Percentiles rank a stretch among this genome's conserved stretches.
phyloP scores from a whole-genome alignment of 1,140 invertebrate genomes.

The Meloidogyne chitwoodi region DNA sequence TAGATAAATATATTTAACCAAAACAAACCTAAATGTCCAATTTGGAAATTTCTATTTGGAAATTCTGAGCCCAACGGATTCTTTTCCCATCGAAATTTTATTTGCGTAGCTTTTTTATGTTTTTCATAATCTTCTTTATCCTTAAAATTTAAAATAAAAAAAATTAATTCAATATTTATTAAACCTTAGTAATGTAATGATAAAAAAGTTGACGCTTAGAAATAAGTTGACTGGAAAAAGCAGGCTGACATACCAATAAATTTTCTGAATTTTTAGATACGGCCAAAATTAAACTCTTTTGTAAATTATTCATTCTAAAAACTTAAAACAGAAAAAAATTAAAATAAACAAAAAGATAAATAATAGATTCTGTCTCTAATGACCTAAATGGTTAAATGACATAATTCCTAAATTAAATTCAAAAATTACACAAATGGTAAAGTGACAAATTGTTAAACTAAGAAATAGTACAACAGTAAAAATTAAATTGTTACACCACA shows the following conservation, averaged over 20 bases:
- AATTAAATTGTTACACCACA: too few relatives aligned
- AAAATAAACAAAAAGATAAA: background rate
- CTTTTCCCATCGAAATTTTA: background rate
- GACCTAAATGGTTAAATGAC: too few relatives aligned
- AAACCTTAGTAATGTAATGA: background rate
- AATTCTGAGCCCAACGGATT: background rate
- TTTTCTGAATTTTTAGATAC: background rate
- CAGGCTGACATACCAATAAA: background rate
- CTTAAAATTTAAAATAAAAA: background rate
- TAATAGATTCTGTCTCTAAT: too few relatives aligned
- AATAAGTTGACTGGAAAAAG: background rate
- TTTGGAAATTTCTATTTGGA: background rate
- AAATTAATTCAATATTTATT: background rate
- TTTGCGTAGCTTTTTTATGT: background rate
- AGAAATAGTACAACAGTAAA: too few relatives aligned
- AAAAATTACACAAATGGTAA: too few relatives aligned
- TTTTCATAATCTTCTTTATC: background rate
- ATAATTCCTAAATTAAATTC: too few relatives aligned
- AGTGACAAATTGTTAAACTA: too few relatives aligned
- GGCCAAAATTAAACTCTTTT: background rate
- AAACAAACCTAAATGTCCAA: slow-evolving; percentile 4
- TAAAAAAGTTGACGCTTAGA: background rate
- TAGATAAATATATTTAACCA: too few relatives aligned
- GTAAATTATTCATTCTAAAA: background rate
- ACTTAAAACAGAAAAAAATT: background rate